Percentiles rank a stretch among this genome's conserved stretches.
phyloP scores from a whole-genome alignment of 2,888 invertebrate genomes.

The Linnaemya vulpina region DNA sequence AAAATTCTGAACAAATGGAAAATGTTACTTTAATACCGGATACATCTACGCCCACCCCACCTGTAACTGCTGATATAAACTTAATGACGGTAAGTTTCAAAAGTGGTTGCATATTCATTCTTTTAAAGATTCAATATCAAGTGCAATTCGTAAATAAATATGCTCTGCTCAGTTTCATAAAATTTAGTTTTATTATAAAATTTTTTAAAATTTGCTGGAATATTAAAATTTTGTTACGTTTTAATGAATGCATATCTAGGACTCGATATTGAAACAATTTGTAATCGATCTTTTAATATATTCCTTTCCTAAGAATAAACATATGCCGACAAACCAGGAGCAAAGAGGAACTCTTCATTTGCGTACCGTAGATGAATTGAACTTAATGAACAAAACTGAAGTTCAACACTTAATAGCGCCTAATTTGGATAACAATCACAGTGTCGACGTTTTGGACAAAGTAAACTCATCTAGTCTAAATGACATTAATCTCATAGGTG shows the following conservation, averaged over 20 bases:
- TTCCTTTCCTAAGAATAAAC: slow-evolving; percentile 47
- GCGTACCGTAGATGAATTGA: slow-evolving; percentile 82
- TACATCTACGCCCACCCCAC: slow-evolving; percentile 70
- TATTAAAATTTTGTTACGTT: too few species aligned
- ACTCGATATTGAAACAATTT: too few species aligned
- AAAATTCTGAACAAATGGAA: slow-evolving; percentile 45
- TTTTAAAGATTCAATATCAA: too few species aligned
- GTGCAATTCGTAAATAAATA: too few species aligned
- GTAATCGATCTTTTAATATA: not conserved
- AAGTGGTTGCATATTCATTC: too few species aligned
- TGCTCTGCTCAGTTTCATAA: too few species aligned
- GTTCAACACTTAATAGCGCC: slow-evolving; percentile 82
- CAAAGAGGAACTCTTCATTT: slow-evolving; percentile 80
- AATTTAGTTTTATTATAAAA: too few species aligned
- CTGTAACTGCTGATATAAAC: slow-evolving; percentile 45
- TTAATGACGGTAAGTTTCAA: slow-evolving; percentile 23
- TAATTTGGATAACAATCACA: slow-evolving; percentile 75
- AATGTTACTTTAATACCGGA: slow-evolving; percentile 73
- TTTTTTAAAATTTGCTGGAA: too few species aligned
- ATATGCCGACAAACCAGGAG: slow-evolving; percentile 63
- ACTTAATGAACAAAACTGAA: slow-evolving; percentile 82
- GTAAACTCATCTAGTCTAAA: slow-evolving; percentile 41
- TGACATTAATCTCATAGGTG: slow-evolving; percentile 58
- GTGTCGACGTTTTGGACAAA: slow-evolving; percentile 43
- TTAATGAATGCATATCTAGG: too few species aligned